Percentiles rank a stretch among this genome's conserved stretches.
Evolutionary conservation across 1,140 invertebrate genomes (phyloP).

Genomic region (Hycleus cichorii): DNA sequence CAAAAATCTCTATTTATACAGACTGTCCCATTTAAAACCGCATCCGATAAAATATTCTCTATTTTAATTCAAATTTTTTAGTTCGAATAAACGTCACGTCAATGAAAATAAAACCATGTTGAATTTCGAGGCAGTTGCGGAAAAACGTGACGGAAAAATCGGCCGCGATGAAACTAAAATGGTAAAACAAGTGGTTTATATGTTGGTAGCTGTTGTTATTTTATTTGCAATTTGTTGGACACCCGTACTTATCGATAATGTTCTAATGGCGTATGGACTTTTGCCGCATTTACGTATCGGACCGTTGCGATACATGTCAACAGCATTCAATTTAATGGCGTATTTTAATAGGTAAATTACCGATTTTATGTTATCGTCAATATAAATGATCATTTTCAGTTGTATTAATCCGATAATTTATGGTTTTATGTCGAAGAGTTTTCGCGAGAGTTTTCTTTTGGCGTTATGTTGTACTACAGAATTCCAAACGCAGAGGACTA

Average conservation of each 20-base stretch:
- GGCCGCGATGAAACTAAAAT: slow-evolving; percentile 35
- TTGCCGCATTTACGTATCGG: slow-evolving; percentile 48
- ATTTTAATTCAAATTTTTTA: no score
- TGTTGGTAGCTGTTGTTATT: slow-evolving; percentile 62
- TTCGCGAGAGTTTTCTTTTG: slow-evolving; percentile 54
- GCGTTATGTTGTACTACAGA: slow-evolving; percentile 34
- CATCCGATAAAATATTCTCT: no score
- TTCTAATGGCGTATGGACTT: slow-evolving; percentile 54
- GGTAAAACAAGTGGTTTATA: slow-evolving; percentile 56
- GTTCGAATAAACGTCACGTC: no score
- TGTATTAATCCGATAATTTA: slow-evolving; percentile 74
- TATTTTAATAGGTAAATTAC: slow-evolving; percentile 58
- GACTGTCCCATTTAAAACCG: no score
- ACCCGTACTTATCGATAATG: slow-evolving; percentile 57
- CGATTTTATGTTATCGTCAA: neutral
- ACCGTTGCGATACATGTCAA: slow-evolving; percentile 53
- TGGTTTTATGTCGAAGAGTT: slow-evolving; percentile 75
- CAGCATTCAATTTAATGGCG: slow-evolving; percentile 56
- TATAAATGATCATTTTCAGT: slow-evolving; percentile 41
- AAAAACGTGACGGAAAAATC: neutral
- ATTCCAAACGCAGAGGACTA: slow-evolving; percentile 12
- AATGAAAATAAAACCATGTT: no score
- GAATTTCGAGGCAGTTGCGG: neutral
- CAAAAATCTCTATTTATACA: neutral
- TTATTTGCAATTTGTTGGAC: slow-evolving; percentile 63